These are phyloP conservation scores for Tribolium madens DNA, from an alignment of 1,140 invertebrate species.

Conservation along the genomic window DNA sequence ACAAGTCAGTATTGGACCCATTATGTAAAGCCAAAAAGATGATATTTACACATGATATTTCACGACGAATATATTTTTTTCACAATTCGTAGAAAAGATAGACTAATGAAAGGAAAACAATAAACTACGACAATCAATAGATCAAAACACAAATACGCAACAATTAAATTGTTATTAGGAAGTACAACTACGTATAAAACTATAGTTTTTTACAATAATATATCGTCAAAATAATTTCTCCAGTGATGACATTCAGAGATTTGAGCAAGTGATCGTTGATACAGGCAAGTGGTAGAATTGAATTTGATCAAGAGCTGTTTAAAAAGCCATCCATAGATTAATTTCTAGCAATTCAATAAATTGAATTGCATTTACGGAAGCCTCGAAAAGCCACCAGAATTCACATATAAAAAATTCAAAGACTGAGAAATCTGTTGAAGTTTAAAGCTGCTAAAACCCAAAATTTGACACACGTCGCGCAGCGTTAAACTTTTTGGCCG, in stretches of 20 bases:
- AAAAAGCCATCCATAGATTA: slow-evolving; percentile 27
- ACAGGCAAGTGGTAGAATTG: slow-evolving; percentile 35
- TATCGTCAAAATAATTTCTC: neutral
- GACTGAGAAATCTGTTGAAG: no score
- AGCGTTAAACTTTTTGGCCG: no score
- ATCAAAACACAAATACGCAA: slow-evolving; percentile 14
- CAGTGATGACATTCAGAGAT: slow-evolving; percentile 15
- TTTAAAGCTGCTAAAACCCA: no score
- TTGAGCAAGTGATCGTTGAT: slow-evolving; percentile 46
- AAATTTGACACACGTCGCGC: no score
- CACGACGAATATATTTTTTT: neutral
- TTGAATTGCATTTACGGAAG: neutral
- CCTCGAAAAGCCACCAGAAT: no score
- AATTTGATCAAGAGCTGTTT: slow-evolving; percentile 12
- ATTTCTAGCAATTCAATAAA: neutral
- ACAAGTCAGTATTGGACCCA: slow-evolving; percentile 12
- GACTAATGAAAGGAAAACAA: slow-evolving; percentile 9
- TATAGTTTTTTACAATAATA: neutral
- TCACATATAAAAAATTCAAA: no score
- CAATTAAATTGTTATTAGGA: neutral
- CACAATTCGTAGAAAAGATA: slow-evolving; percentile 34
- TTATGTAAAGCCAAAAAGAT: slow-evolving; percentile 11
- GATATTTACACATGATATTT: slow-evolving; percentile 6
- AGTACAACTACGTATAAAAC: slow-evolving; percentile 30
- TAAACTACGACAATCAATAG: neutral